Conservation (phyloP, 1,140 invertebrate genomes). For the Sogatella furcifera region DNA sequence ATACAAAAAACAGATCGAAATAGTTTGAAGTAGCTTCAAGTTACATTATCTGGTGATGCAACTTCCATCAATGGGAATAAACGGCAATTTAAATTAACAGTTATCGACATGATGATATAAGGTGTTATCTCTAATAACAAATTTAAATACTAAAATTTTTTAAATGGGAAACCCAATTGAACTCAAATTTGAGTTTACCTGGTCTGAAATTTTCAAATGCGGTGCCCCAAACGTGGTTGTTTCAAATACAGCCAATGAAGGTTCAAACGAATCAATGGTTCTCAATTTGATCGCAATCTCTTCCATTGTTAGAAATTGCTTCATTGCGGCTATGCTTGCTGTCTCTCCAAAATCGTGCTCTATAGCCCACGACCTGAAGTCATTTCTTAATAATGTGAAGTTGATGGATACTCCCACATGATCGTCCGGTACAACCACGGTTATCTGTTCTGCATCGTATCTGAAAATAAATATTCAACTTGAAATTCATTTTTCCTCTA, state of each 20-base stretch:
- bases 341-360: slow-evolving; percentile 56
- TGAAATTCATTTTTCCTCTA: no score
- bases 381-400: slow-evolving; percentile 66
- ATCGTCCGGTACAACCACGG: slow-evolving; percentile 46
- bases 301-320: slow-evolving; percentile 46
- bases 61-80: no score
- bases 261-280: slow-evolving; percentile 50
- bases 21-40: no score
- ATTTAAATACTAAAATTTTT: no score
- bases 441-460: slow-evolving; percentile 49
- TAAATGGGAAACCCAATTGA: no score
- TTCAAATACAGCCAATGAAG: slow-evolving; percentile 47
- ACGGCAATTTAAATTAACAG: no score
- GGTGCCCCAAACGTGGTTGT: slow-evolving; percentile 48
- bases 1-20: no score
- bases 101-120: no score
- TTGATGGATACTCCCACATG: slow-evolving; percentile 51
- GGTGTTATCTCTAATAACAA: no score
- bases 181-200: slow-evolving; percentile 34
- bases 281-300: slow-evolving; percentile 50
- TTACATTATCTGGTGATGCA: no score
- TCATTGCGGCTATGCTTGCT: slow-evolving; percentile 37
- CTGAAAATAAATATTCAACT: slow-evolving; percentile 36
- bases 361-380: slow-evolving; percentile 65
- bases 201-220: slow-evolving; percentile 49